Conservation (phyloP, 2,888 invertebrate genomes). For the Archaeoteleia sp. region DNA sequence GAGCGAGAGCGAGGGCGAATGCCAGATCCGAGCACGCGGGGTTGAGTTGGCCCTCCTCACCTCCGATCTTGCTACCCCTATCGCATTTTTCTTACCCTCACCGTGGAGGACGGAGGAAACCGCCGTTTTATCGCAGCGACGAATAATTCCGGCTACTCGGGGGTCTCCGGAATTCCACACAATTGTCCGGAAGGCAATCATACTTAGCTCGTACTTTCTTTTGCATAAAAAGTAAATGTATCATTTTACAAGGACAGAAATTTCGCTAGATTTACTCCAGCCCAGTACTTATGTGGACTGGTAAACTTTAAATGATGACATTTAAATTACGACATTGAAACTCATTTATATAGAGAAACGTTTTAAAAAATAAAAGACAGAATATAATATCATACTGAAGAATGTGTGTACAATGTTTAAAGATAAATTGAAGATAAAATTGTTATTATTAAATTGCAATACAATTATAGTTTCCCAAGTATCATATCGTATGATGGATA, state of each 20-base stretch:
- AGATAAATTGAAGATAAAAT: too few species aligned
- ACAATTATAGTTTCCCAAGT: too few species aligned
- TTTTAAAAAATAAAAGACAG: too few species aligned
- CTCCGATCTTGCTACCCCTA: conserved; percentile 47
- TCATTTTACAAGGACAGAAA: conserved; percentile 28
- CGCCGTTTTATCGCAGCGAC: conserved; percentile 51
- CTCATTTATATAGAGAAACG: too few species aligned
- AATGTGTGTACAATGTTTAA: too few species aligned
- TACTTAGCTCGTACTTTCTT: conserved; percentile 51
- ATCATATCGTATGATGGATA: too few species aligned
- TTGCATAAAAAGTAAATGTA: conserved; percentile 40
- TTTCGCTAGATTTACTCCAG: conserved; percentile 1
- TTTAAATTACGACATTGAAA: too few species aligned
- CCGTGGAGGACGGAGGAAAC: conserved; percentile 46
- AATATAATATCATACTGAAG: too few species aligned
- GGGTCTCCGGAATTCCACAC: conserved; percentile 48
- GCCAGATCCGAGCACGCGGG: conserved; percentile 6
- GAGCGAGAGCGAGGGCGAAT: conserved; percentile 24
- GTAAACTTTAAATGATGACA: too few species aligned
- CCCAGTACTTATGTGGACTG: too few species aligned
- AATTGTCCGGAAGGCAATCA: conserved; percentile 51
- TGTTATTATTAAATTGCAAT: too few species aligned
- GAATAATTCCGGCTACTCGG: conserved; percentile 49
- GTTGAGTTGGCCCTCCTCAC: conserved; percentile 34
- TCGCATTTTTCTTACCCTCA: conserved; percentile 47